A percentile compares a stretch with the other conserved stretches of the same genome.
These are phyloP conservation scores for Reticulitermes speratus DNA, from an alignment of 1,140 invertebrate species.

Conservation along the genomic window DNA sequence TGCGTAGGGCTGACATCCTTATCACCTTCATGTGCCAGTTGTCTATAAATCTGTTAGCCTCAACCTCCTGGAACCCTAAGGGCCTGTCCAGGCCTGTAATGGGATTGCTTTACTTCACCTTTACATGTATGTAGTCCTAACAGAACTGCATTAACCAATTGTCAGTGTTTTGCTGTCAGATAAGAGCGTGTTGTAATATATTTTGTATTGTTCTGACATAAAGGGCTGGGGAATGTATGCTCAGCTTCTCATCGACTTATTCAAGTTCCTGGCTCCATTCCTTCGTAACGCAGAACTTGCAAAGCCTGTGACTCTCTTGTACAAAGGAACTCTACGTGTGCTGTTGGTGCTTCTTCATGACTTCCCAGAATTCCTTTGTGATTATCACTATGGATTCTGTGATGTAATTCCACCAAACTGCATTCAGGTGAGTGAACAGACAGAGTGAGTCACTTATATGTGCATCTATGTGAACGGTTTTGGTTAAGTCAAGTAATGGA, in stretches of 20 bases:
- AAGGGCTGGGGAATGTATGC: constrained; percentile 82
- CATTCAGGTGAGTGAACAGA: constrained; percentile 65
- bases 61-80: too few relatives aligned
- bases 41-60: too few relatives aligned
- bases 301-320: constrained; percentile 88
- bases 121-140: too few relatives aligned
- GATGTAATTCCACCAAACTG: constrained; percentile 99
- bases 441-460: not conserved
- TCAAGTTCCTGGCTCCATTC: constrained; percentile 96
- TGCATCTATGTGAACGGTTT: not conserved
- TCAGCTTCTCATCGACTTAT: constrained; percentile 91
- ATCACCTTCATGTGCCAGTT: too few relatives aligned
- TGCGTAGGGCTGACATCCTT: too few relatives aligned
- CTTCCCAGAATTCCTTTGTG: constrained; percentile 98
- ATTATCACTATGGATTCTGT: constrained; percentile 99
- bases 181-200: too few relatives aligned
- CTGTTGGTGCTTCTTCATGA: constrained; percentile 96
- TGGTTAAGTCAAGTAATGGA: not conserved
- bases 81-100: too few relatives aligned
- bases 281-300: constrained; percentile 94
- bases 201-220: not conserved
- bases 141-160: too few relatives aligned
- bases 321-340: constrained; percentile 94
- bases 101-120: too few relatives aligned
- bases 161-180: too few relatives aligned